A percentile compares a stretch with the other conserved stretches of the same genome.
These are phyloP conservation scores for Mesopsocus fuscifrons DNA, from an alignment of 2,888 invertebrate species.

Conservation along the genomic window DNA sequence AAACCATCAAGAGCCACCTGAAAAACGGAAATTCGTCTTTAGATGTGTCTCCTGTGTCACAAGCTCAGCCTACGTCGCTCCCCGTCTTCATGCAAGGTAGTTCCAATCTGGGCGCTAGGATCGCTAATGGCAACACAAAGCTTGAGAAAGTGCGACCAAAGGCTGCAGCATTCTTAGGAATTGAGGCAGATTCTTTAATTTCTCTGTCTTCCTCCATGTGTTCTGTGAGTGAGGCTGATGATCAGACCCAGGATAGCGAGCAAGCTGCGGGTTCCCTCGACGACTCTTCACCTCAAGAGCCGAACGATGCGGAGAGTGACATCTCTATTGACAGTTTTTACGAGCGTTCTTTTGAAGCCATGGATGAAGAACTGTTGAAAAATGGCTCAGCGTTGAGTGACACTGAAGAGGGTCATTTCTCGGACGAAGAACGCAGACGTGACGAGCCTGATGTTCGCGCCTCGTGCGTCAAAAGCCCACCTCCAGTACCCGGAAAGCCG, in stretches of 20 bases:
- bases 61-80: slow-evolving; percentile 20
- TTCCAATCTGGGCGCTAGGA: slow-evolving; percentile 64
- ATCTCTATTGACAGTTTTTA: slow-evolving; percentile 48
- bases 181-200: slow-evolving; percentile 28
- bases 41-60: not conserved
- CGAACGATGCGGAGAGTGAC: slow-evolving; percentile 23
- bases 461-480: slow-evolving; percentile 25
- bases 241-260: slow-evolving; percentile 14
- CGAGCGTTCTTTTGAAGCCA: slow-evolving; percentile 53
- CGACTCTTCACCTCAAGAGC: slow-evolving; percentile 16
- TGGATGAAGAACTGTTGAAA: slow-evolving; percentile 53
- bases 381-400: slow-evolving; percentile 75
- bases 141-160: slow-evolving; percentile 28
- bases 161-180: slow-evolving; percentile 18
- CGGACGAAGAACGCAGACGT: slow-evolving; percentile 7
- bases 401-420: slow-evolving; percentile 31
- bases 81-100: slow-evolving; percentile 59
- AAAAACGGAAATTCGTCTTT: not conserved
- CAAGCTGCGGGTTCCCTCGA: slow-evolving; percentile 18
- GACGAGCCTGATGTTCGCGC: slow-evolving; percentile 20
- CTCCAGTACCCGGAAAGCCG: slow-evolving; percentile 46
- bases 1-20: slow-evolving; percentile 23
- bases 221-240: slow-evolving; percentile 32
- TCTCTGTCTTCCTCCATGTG: slow-evolving; percentile 37
- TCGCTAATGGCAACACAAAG: slow-evolving; percentile 44